A percentile compares a stretch with the other conserved stretches of the same genome.
These are phyloP conservation scores for Teleopsis dalmanni DNA, from an alignment of 1,140 invertebrate species.

Conservation along the genomic window DNA sequence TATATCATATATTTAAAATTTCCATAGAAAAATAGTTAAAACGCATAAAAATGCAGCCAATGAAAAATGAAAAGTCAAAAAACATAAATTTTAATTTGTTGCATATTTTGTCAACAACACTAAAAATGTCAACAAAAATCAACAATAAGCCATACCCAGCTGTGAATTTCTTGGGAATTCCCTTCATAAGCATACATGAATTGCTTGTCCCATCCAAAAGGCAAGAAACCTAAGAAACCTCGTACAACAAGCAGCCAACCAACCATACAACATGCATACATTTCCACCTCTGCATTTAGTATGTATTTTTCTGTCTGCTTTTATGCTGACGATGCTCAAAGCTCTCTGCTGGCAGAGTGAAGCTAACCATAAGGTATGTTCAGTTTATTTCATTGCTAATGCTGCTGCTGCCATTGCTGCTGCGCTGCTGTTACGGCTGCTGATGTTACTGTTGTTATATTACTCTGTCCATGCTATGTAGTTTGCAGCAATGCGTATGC, in stretches of 20 bases:
- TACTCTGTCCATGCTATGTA: too few relatives aligned
- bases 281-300: too few relatives aligned
- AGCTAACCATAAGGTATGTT: background rate
- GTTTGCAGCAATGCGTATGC: slow-evolving; percentile 3
- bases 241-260: background rate
- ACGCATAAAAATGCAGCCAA: slow-evolving; percentile 5
- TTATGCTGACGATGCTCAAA: background rate
- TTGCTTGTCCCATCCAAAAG: background rate
- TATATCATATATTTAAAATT: background rate
- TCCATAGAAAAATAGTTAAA: background rate
- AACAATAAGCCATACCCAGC: slow-evolving; percentile 39
- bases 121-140: slow-evolving; percentile 30
- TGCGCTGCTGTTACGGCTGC: slow-evolving; percentile 1
- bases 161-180: slow-evolving; percentile 45
- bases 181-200: slow-evolving; percentile 20
- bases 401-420: slow-evolving; percentile 1
- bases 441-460: background rate
- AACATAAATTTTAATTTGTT: slow-evolving; percentile 45
- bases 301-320: background rate
- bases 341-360: too few relatives aligned
- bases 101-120: slow-evolving; percentile 40
- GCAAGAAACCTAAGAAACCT: background rate
- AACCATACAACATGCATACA: background rate
- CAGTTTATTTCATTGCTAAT: background rate
- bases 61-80: background rate